phyloP scores from a whole-genome alignment of 1,140 invertebrate genomes.

The Lordiphosa mommai region DNA sequence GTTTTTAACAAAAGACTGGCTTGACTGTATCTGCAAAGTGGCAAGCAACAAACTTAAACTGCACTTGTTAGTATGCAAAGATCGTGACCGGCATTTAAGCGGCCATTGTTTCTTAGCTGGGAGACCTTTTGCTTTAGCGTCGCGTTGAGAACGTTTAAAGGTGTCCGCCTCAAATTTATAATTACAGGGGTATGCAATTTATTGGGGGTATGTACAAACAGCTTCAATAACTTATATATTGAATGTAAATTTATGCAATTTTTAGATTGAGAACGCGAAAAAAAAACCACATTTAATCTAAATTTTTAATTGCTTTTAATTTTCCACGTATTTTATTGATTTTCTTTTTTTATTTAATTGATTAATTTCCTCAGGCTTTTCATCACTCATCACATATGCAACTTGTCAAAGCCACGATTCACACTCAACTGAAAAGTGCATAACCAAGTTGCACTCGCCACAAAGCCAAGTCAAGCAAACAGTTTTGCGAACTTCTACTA shows the following conservation, averaged over 20 bases:
- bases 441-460: slow-evolving; percentile 19
- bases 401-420: slow-evolving; percentile 44
- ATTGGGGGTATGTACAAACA: background rate
- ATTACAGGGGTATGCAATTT: background rate
- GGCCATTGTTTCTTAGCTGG: slow-evolving; percentile 22
- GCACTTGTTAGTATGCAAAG: slow-evolving; percentile 16
- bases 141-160: slow-evolving; percentile 16
- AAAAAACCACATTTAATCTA: no score
- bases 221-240: no score
- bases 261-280: no score
- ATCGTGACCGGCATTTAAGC: slow-evolving; percentile 57
- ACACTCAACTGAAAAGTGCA: slow-evolving; percentile 39
- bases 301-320: background rate
- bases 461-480: slow-evolving; percentile 6
- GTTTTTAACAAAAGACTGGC: slow-evolving; percentile 8
- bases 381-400: slow-evolving; percentile 10
- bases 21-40: slow-evolving; percentile 16
- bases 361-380: no score
- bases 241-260: background rate
- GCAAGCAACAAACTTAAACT: slow-evolving; percentile 3
- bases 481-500: background rate
- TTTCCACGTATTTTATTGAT: background rate
- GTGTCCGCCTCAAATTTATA: slow-evolving; percentile 23
- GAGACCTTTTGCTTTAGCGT: slow-evolving; percentile 18
- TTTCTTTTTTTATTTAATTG: background rate